Base-by-base conservation (phyloP, 2,797 vertebrate genomes). In the Notolepis coatsorum region DNA sequence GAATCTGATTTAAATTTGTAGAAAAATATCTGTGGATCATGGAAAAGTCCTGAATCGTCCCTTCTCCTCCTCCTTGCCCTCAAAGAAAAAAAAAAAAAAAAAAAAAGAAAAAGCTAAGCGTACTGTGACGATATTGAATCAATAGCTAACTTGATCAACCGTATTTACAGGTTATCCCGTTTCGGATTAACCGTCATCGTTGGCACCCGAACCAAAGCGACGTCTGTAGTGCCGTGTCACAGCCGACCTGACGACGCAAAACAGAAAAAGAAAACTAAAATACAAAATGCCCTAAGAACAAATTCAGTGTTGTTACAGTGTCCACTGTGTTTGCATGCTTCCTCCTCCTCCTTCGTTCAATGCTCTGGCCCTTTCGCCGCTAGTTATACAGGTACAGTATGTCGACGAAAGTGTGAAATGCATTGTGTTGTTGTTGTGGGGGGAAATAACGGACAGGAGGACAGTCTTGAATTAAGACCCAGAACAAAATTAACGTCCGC, bases 11-110 rank as follows among this genome's bases (percentile, higher is more conserved):
- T 89, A 89, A 85, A 88, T 92, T 89, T 88, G 84, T 92, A 93
- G 90, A 92, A 92, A 92, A 92, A 92, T 91, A 93, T 89, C 88
- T 90, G 87, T 90, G 86, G 89, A 90, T 91, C 87, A 91, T 90
- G 88, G 87, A 89, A 88, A 90, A 87, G 84, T 93, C 87, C 88
- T 88, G 86, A 91, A 90, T 89, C 87, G 77, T 89, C 84, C 84
- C 88, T 87, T 88, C 86, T 85, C 84, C 58, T 86, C 73, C 82
- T 90, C 85, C 82, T n/a, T 88, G 87, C 87, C 87, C 87, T 88
- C 82, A 79, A 84, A 88, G 73, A 89, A 87, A n/a, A n/a, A n/a
- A n/a, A n/a, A n/a, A n/a, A n/a, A n/a, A n/a, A n/a, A n/a, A n/a
- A n/a, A n/a, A n/a, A n/a, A n/a, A n/a, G n/a, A n/a, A n/a, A n/a